Conservation (phyloP, 2,797 vertebrate species). For the Sebastiscus albofasciatus region DNA sequence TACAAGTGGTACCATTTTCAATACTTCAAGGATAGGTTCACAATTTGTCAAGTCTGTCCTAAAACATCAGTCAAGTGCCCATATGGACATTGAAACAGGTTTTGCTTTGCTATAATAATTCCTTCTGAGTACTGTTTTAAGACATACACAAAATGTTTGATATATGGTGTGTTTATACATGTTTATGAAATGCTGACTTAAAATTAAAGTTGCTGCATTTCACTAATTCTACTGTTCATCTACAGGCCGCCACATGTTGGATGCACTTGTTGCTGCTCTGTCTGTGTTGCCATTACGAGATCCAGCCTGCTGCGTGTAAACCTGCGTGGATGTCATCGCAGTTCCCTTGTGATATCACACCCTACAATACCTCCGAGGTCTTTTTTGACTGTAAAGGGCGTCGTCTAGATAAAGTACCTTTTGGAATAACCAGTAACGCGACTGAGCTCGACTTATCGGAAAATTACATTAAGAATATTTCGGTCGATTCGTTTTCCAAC, state of each 20-base stretch:
- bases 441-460: conserved; percentile 88
- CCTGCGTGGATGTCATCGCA: conserved; percentile 78
- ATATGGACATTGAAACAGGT: not conserved
- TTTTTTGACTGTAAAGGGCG: conserved; percentile 85
- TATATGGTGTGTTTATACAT: not conserved
- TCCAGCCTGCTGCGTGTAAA: conserved; percentile 57
- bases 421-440: conserved; percentile 82
- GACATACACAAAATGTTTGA: not conserved
- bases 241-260: conserved; percentile 65
- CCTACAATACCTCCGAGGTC: conserved; percentile 38
- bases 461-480: conserved; percentile 84
- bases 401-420: conserved; percentile 76
- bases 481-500: conserved; percentile 65
- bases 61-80: not conserved
- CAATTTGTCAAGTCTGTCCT: not conserved
- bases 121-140: not conserved
- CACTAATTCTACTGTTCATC: conserved; percentile 31
- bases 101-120: not conserved
- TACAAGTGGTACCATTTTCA: conserved; percentile 29
- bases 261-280: conserved; percentile 66
- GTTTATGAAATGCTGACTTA: not conserved
- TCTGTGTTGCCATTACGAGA: conserved; percentile 67
- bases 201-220: not conserved
- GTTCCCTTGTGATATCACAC: conserved; percentile 88
- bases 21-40: not conserved